Conservation (phyloP, 2,797 vertebrate species). For the Diceros bicornis region DNA sequence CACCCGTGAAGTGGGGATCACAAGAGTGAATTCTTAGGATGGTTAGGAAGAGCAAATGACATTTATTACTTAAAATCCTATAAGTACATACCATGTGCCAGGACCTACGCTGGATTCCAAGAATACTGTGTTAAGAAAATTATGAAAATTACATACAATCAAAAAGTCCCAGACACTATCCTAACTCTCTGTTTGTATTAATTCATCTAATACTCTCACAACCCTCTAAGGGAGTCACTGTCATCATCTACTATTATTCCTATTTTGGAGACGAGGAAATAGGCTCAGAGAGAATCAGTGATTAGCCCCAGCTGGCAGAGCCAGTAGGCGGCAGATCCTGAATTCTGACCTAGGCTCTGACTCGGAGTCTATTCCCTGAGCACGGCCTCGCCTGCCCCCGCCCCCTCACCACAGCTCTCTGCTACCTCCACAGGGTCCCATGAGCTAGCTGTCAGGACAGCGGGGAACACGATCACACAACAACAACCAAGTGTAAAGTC, state of each 20-base stretch:
- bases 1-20: constrained; percentile 37
- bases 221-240: neutral
- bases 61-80: neutral
- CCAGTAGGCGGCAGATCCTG: neutral
- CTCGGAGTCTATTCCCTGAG: neutral
- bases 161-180: neutral
- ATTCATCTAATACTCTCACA: neutral
- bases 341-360: neutral
- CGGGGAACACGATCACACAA: neutral
- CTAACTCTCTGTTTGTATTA: neutral
- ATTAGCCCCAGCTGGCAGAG: neutral
- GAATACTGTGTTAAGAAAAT: constrained; percentile 10
- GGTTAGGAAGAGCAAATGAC: neutral
- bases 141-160: neutral
- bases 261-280: neutral
- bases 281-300: neutral
- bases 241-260: neutral
- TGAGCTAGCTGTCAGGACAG: neutral
- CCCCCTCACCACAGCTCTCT: neutral
- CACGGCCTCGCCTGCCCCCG: no score
- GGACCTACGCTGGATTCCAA: neutral
- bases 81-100: neutral
- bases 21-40: neutral
- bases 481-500: neutral
- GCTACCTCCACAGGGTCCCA: neutral